phyloP scores from a whole-genome alignment of 2,113 vertebrate genomes.

The Cyprinodon variegatus region DNA sequence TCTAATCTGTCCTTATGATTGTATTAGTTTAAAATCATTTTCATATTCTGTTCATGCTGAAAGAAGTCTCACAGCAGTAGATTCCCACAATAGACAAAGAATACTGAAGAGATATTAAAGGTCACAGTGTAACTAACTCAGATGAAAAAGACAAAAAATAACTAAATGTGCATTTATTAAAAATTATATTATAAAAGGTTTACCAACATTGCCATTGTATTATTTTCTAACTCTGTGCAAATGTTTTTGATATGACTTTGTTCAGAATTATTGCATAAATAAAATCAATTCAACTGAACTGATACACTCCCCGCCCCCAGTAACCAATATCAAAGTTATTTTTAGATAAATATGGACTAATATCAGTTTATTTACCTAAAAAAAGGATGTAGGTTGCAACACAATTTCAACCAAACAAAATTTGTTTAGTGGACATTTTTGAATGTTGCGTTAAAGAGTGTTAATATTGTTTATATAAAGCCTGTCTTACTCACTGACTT shows the following conservation, averaged over 20 bases:
- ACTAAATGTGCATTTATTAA: not conserved
- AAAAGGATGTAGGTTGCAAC: too few species aligned
- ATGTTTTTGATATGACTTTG: not conserved
- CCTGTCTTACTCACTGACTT: too few species aligned
- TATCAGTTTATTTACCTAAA: too few species aligned
- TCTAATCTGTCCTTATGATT: not conserved
- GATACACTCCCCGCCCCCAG: not conserved
- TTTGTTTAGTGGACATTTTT: too few species aligned
- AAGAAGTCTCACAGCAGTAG: not conserved
- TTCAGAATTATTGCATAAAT: too few species aligned
- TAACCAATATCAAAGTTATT: too few species aligned
- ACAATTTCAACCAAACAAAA: too few species aligned
- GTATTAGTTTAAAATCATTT: not conserved
- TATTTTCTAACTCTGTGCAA: not conserved
- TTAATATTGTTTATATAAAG: too few species aligned
- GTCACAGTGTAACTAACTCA: not conserved
- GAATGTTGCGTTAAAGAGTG: too few species aligned
- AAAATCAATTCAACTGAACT: not conserved
- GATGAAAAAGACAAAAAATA: not conserved
- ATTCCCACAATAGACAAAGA: not conserved
- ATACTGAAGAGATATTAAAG: not conserved
- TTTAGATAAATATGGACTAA: too few species aligned
- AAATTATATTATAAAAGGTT: not conserved
- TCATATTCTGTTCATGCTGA: not conserved
- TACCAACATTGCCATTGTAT: too few species aligned